A percentile compares a stretch with the other conserved stretches of the same genome.
Evolutionary conservation across 2,888 invertebrate genomes (phyloP).

Genomic region (Poecilobothrus nobilitatus): DNA sequence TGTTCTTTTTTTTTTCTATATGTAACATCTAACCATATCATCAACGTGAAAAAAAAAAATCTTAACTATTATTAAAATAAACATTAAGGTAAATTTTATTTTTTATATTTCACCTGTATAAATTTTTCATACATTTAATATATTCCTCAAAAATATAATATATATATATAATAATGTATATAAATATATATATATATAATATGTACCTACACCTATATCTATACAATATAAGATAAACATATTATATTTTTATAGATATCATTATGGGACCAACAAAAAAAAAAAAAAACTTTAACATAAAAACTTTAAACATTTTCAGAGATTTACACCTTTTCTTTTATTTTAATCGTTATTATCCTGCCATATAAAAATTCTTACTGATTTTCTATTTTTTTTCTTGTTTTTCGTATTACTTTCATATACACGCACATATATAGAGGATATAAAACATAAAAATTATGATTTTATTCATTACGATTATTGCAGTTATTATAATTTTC

Average conservation of each 20-base stretch:
- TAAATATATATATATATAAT: too few relatives aligned
- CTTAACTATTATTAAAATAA: background rate
- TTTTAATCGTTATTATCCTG: constrained; percentile 3
- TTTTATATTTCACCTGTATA: too few relatives aligned
- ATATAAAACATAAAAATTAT: background rate
- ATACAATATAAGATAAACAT: too few relatives aligned
- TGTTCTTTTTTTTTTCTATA: too few relatives aligned
- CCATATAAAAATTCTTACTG: background rate
- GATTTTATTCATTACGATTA: constrained; percentile 4
- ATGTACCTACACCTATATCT: background rate
- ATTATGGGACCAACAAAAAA: background rate
- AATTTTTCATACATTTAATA: too few relatives aligned
- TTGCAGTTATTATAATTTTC: background rate
- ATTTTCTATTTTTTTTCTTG: background rate
- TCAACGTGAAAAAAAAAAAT: background rate
- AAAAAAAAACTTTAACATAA: background rate
- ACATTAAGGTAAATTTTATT: background rate
- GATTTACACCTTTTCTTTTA: constrained; percentile 1
- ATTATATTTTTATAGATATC: too few relatives aligned
- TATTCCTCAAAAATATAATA: too few relatives aligned
- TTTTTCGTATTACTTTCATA: too few relatives aligned
- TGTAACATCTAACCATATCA: too few relatives aligned
- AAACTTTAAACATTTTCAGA: background rate
- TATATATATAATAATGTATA: too few relatives aligned
- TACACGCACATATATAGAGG: too few relatives aligned